These are phyloP conservation scores for Dasyurus viverrinus DNA, from an alignment of 2,113 vertebrate species.

Conservation along the genomic window DNA sequence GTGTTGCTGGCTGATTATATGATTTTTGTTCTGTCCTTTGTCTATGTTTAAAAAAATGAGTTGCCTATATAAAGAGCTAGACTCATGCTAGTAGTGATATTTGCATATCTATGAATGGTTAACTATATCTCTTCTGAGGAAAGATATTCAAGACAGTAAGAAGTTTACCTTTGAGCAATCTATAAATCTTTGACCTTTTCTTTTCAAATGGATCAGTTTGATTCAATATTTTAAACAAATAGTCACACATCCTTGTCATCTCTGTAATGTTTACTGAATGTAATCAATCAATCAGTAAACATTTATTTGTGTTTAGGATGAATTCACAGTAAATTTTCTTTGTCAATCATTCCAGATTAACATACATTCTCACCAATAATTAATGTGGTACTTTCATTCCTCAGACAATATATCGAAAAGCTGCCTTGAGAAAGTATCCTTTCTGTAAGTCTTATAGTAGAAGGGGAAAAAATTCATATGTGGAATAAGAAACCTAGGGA, in stretches of 20 bases:
- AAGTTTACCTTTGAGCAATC: not conserved
- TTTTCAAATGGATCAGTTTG: conserved; percentile 21
- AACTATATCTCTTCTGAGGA: conserved; percentile 22
- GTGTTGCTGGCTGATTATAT: no score
- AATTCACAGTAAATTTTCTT: conserved; percentile 54
- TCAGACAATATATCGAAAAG: conserved; percentile 45
- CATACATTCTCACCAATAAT: conserved; percentile 64
- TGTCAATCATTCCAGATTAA: conserved; percentile 50
- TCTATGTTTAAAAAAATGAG: no score
- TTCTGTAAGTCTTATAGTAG: not conserved
- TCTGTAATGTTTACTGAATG: conserved; percentile 40
- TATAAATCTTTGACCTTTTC: not conserved
- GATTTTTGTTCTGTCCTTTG: no score
- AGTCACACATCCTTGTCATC: not conserved
- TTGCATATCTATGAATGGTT: conserved; percentile 4
- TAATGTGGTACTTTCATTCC: conserved; percentile 57
- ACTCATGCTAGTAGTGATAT: not conserved
- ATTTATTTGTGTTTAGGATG: not conserved
- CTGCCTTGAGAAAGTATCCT: not conserved
- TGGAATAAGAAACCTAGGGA: not conserved
- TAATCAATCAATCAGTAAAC: not conserved
- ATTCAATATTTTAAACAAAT: conserved; percentile 38
- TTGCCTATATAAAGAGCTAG: not conserved
- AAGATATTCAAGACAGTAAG: not conserved
- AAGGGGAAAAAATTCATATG: not conserved